These are phyloP conservation scores for Erinaceus europaeus DNA, from an alignment of 2,113 vertebrate genomes.

Conservation along the genomic window DNA sequence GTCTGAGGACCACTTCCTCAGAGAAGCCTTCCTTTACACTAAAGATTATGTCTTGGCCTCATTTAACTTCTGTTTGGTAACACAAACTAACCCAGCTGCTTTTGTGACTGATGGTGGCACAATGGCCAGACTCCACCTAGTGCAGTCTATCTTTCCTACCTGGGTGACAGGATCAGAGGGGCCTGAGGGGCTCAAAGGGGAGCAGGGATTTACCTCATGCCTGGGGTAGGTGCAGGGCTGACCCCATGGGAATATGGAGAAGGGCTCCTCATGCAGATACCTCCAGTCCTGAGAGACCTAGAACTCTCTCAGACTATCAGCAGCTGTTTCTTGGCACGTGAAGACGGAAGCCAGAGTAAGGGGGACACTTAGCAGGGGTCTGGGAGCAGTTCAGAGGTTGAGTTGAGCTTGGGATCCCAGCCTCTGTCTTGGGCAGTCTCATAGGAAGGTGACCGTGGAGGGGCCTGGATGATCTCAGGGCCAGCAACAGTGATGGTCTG, in stretches of 20 bases:
- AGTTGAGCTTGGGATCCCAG: background rate
- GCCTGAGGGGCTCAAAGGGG: background rate
- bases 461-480: background rate
- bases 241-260: no score
- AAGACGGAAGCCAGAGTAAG: no score
- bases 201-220: background rate
- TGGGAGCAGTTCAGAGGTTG: no score
- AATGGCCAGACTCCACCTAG: no score
- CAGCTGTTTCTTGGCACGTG: no score
- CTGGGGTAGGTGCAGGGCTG: no score
- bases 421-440: background rate
- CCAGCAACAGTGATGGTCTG: background rate
- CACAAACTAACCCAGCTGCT: constrained; percentile 3
- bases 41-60: background rate
- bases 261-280: no score
- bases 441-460: no score
- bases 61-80: background rate
- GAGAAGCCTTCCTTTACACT: background rate
- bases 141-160: background rate
- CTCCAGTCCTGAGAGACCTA: no score
- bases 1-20: background rate
- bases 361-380: no score
- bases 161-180: background rate
- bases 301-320: no score
- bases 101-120: no score